Evolutionary conservation across 2,113 vertebrate species (phyloP).

Genomic region (Martes martes): DNA sequence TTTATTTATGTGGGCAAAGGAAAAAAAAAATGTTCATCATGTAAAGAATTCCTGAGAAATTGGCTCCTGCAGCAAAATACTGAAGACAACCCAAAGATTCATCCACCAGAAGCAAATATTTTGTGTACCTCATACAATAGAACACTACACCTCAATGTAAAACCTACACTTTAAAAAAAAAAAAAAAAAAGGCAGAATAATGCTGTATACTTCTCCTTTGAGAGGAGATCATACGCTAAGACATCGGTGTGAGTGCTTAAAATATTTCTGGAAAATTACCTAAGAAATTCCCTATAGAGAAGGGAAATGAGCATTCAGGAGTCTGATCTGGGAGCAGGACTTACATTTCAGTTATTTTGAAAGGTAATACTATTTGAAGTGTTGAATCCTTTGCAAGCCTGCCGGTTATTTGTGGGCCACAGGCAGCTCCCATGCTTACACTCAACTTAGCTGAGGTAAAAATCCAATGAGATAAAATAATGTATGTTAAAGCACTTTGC

Average conservation of each 20-base stretch:
- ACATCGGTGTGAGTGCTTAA: background rate
- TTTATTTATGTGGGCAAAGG: background rate
- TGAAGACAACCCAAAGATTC: background rate
- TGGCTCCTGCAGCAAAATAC: background rate
- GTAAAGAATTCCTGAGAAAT: background rate
- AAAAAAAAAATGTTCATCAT: background rate
- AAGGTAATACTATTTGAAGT: background rate
- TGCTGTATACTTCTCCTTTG: background rate
- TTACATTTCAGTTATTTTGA: slow-evolving; percentile 26
- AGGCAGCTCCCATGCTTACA: background rate
- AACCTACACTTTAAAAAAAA: background rate
- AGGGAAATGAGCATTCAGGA: background rate
- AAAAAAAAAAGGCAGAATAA: background rate
- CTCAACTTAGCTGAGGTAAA: background rate
- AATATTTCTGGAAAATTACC: slow-evolving; percentile 18
- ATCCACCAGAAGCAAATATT: background rate
- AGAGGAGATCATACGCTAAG: background rate
- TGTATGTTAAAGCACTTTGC: background rate
- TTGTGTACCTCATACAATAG: background rate
- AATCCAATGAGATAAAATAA: slow-evolving; percentile 30
- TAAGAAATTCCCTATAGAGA: background rate
- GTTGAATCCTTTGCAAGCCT: background rate
- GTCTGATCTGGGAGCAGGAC: background rate
- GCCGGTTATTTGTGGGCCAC: background rate
- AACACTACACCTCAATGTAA: background rate